These are phyloP conservation scores for Cyanoderma ruficeps DNA, from an alignment of 2,113 vertebrate genomes.

Conservation along the genomic window DNA sequence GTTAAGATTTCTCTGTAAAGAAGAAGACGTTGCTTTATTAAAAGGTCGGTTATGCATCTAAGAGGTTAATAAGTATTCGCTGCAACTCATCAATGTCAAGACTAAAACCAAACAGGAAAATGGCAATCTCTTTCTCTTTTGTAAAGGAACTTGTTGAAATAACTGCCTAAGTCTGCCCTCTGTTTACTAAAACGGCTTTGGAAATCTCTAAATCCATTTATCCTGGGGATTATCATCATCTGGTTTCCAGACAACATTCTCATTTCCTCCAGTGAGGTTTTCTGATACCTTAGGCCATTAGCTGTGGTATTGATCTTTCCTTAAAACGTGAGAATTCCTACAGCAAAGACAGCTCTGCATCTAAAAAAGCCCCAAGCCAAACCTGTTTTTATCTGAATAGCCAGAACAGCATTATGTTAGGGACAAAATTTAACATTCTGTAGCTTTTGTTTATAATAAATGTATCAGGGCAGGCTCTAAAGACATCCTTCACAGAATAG, in stretches of 20 bases:
- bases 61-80: slow-evolving; percentile 54
- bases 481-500: neutral
- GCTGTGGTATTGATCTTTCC: slow-evolving; percentile 69
- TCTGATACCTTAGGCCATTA: slow-evolving; percentile 72
- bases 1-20: neutral
- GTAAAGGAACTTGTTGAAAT: slow-evolving; percentile 65
- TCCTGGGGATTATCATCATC: slow-evolving; percentile 68
- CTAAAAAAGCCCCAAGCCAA: neutral
- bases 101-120: slow-evolving; percentile 65
- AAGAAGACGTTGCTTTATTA: neutral
- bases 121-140: slow-evolving; percentile 56
- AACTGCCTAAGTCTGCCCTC: slow-evolving; percentile 59
- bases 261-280: slow-evolving; percentile 65
- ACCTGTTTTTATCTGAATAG: slow-evolving; percentile 59
- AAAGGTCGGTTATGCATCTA: slow-evolving; percentile 10
- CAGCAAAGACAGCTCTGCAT: slow-evolving; percentile 45
- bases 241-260: slow-evolving; percentile 73
- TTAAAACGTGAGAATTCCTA: slow-evolving; percentile 61
- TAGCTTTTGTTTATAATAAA: slow-evolving; percentile 48
- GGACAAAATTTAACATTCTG: slow-evolving; percentile 40
- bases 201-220: slow-evolving; percentile 73
- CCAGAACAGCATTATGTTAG: slow-evolving; percentile 24
- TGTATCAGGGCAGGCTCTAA: neutral
- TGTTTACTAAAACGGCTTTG: slow-evolving; percentile 66
- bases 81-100: slow-evolving; percentile 13